A percentile compares a stretch with the other conserved stretches of the same genome.
phyloP scores from a whole-genome alignment of 2,888 invertebrate genomes.

The Spatulosminthurus flaviceps region DNA sequence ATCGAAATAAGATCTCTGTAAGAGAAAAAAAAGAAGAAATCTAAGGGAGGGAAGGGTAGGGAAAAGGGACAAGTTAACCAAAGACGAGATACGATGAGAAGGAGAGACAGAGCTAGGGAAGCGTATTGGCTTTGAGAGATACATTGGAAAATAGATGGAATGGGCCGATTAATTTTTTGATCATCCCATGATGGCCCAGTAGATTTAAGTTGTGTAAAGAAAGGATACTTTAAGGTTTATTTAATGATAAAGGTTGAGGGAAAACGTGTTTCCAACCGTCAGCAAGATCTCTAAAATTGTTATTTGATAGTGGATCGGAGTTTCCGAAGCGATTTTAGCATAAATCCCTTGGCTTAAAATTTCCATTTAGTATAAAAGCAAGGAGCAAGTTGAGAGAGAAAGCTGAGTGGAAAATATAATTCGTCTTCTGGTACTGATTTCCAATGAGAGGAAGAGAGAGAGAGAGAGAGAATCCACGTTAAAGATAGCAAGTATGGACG shows the following conservation, averaged over 20 bases:
- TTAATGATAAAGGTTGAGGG: conserved; percentile 50
- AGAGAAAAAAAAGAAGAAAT: background rate
- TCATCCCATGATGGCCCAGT: conserved; percentile 41
- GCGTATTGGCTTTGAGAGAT: conserved; percentile 30
- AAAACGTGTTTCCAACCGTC: conserved; percentile 51
- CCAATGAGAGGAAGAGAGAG: conserved; percentile 42
- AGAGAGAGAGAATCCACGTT: conserved; percentile 8
- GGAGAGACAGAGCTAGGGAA: conserved; percentile 26
- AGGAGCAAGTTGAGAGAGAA: conserved; percentile 4
- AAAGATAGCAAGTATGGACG: conserved; percentile 26
- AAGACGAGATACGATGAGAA: no score
- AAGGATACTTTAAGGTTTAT: conserved; percentile 40
- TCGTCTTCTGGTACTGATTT: conserved; percentile 37
- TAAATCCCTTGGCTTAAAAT: conserved; percentile 48
- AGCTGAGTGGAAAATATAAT: conserved; percentile 33
- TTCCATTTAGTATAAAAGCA: conserved; percentile 47
- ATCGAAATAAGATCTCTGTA: background rate
- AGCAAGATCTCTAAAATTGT: conserved; percentile 56
- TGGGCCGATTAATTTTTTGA: conserved; percentile 52
- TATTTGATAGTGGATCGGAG: conserved; percentile 55
- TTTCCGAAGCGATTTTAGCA: conserved; percentile 53
- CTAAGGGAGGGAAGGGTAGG: background rate
- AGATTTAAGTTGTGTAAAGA: conserved; percentile 30
- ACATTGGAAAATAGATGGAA: conserved; percentile 46
- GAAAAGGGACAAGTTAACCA: background rate